Evolutionary conservation across 2,888 invertebrate genomes (phyloP), one percentile per base, ranked within the genome.

Genomic region (Drosophila putrida): DNA sequence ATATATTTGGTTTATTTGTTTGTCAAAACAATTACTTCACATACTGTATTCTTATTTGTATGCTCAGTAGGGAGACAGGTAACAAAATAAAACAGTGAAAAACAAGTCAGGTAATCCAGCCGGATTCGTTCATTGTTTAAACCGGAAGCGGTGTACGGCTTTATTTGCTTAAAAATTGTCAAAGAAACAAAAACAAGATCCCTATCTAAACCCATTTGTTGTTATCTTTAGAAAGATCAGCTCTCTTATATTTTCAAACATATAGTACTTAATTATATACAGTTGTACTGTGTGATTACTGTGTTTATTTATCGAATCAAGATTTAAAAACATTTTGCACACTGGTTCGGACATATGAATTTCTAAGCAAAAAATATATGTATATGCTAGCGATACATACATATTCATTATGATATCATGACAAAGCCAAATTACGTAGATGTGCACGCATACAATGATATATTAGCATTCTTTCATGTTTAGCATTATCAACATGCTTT

Each of bases 391-490:
- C 2, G 8, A 28, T 6, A 50, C 27, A 25, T 13, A 39, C 13
- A 51, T 28, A 39, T 28, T 33, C 10, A 36, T 50, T 20, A 15
- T n/a, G 35, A 13, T 44, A 51, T 44, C 60, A 62, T 62, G 54
- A 54, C 54, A 46, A 62, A 13, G 27, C 11, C 46, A 54, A 33
- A 61, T 53, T 46, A 46, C 5, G n/a, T 36, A n/a, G 44, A 33
- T 27, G 8, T 27, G n/a, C 25, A 50, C 4, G 9, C 31, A 59
- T 4, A 11, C 33, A 31, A 54, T 43, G 35, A 55, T 13, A 44
- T 13, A 41, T 41, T 41, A 54, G 20, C 31, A 44, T 55, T 41
- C 25, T 27, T 44, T 25, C 44, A 25, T 25, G 54, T 15, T 41
- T 20, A 15, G 11, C 41, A 53, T 15, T 39, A 53, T 41, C 11